These are phyloP conservation scores for Murina feae DNA, from an alignment of 2,113 vertebrate genomes.

Conservation along the genomic window DNA sequence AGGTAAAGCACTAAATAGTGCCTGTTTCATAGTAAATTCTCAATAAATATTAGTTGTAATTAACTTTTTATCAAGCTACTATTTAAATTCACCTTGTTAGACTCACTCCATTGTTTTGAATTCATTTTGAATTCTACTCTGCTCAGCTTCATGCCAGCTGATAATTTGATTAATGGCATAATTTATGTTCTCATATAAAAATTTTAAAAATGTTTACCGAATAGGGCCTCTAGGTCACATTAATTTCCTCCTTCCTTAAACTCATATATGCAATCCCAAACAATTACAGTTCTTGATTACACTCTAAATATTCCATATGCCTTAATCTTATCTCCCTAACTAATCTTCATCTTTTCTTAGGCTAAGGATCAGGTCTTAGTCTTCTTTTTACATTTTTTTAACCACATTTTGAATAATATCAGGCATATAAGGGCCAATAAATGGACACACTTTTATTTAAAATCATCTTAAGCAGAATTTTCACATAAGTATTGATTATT, in stretches of 20 bases:
- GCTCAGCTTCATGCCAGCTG: neutral
- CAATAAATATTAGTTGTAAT: neutral
- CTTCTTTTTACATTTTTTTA: neutral
- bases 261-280: neutral
- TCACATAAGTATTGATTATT: neutral
- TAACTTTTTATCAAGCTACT: neutral
- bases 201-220: neutral
- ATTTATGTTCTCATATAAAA: neutral
- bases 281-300: neutral
- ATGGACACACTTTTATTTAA: neutral
- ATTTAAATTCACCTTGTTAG: constrained; percentile 12
- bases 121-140: constrained; percentile 32
- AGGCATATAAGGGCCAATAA: neutral
- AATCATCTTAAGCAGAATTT: neutral
- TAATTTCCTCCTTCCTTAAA: neutral
- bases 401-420: neutral
- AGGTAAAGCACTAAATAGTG: neutral
- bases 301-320: neutral
- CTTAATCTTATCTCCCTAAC: neutral
- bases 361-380: neutral
- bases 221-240: neutral
- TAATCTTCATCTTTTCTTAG: neutral
- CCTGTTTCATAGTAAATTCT: neutral
- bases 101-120: neutral
- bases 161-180: constrained; percentile 16